phyloP scores from a whole-genome alignment of 2,888 invertebrate genomes.

The Sinopyrophorus schimmeli region DNA sequence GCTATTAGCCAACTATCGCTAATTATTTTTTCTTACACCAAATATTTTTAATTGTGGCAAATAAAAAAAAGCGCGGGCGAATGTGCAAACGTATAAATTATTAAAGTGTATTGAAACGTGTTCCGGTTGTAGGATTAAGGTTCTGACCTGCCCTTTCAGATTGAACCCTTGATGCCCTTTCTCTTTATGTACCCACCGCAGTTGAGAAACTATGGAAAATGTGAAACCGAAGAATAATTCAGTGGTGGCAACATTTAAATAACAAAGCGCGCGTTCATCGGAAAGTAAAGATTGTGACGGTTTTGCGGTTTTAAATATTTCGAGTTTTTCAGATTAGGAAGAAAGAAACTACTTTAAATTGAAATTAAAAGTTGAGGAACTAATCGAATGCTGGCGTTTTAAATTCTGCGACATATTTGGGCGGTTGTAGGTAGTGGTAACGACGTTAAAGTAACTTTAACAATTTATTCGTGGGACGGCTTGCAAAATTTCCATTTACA shows the following conservation, averaged over 20 bases:
- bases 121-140: conserved; percentile 19
- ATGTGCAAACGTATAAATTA: too few species aligned
- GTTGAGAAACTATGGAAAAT: conserved; percentile 15
- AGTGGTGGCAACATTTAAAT: conserved; percentile 26
- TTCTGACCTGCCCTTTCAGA: conserved; percentile 24
- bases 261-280: conserved; percentile 23
- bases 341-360: conserved; percentile 16
- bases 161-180: conserved; percentile 20
- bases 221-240: conserved; percentile 24
- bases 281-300: conserved; percentile 20
- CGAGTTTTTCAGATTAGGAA: conserved; percentile 7
- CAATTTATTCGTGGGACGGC: conserved; percentile 8
- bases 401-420: neutral
- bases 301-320: conserved; percentile 23
- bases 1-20: too few species aligned
- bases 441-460: conserved; percentile 14
- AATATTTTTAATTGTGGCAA: too few species aligned
- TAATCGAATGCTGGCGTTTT: conserved; percentile 5
- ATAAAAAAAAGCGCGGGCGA: too few species aligned
- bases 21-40: too few species aligned
- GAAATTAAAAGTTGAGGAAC: conserved; percentile 14
- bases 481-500: conserved; percentile 21
- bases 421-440: neutral
- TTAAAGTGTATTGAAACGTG: too few species aligned
- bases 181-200: conserved; percentile 12